A percentile compares a stretch with the other conserved stretches of the same genome.
Evolutionary conservation across 2,888 invertebrate genomes (phyloP).

Genomic region (Ernsta delagoae): DNA sequence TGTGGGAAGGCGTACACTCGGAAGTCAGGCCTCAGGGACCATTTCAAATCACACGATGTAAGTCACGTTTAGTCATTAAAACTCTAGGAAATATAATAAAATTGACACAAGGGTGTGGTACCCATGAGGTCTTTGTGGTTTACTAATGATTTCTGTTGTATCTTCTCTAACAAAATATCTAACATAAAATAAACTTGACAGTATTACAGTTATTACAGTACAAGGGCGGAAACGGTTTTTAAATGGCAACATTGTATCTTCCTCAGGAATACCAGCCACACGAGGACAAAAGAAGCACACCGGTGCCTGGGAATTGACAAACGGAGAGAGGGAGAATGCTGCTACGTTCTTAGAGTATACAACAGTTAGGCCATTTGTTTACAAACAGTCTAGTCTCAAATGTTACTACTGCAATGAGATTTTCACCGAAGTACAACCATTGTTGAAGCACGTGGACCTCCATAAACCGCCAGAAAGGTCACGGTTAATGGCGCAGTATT

Average conservation of each 20-base stretch:
- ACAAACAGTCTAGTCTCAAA: conserved; percentile 76
- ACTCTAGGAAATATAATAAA: background rate
- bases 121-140: too few species aligned
- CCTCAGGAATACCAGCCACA: conserved; percentile 1
- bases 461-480: conserved; percentile 64
- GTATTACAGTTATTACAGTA: too few species aligned
- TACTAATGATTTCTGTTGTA: too few species aligned
- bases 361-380: conserved; percentile 72
- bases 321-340: conserved; percentile 74
- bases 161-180: too few species aligned
- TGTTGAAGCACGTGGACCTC: conserved; percentile 60
- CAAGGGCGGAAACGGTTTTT: background rate
- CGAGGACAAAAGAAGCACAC: conserved; percentile 59
- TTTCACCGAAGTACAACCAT: conserved; percentile 69
- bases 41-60: conserved; percentile 56
- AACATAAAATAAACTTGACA: background rate
- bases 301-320: conserved; percentile 79
- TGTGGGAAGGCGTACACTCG: conserved; percentile 77
- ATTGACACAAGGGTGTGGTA: too few species aligned
- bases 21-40: conserved; percentile 60
- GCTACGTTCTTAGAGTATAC: conserved; percentile 72
- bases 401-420: conserved; percentile 77
- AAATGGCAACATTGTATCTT: conserved; percentile 3
- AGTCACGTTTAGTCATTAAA: conserved; percentile 24
- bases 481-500: conserved; percentile 62